phyloP scores from a whole-genome alignment of 2,797 vertebrate species.

The Amazona ochrocephala region DNA sequence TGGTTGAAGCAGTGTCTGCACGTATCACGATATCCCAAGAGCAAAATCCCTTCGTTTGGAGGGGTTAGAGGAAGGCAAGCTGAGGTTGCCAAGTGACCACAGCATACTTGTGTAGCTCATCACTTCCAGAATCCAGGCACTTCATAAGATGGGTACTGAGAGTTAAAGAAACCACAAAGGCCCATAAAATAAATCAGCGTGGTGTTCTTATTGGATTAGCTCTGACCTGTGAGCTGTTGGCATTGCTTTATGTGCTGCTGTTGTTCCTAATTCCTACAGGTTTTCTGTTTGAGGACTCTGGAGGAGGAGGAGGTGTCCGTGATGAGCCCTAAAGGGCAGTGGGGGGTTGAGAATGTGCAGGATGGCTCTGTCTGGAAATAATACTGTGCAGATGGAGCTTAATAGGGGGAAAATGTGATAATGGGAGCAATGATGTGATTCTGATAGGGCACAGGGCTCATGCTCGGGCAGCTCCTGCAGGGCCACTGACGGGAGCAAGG shows the following conservation, averaged over 20 bases:
- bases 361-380: constrained; percentile 14
- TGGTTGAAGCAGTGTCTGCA: neutral
- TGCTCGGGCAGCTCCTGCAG: neutral
- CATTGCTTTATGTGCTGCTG: constrained; percentile 22
- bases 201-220: constrained; percentile 47
- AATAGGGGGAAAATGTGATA: constrained; percentile 11
- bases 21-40: neutral
- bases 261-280: constrained; percentile 46
- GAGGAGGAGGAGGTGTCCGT: constrained; percentile 33
- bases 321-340: neutral
- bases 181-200: constrained; percentile 42
- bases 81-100: constrained; percentile 42
- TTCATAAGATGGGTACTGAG: constrained; percentile 13
- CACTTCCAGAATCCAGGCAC: constrained; percentile 34
- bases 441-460: neutral
- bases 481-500: neutral
- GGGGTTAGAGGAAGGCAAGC: neutral
- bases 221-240: constrained; percentile 39
- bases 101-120: constrained; percentile 47
- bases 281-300: constrained; percentile 30
- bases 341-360: neutral
- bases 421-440: constrained; percentile 16
- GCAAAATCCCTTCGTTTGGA: neutral
- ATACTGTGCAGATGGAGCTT: constrained; percentile 31
- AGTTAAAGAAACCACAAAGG: constrained; percentile 50